These are phyloP conservation scores for Aricia agestis DNA, from an alignment of 1,140 invertebrate genomes.

Conservation along the genomic window DNA sequence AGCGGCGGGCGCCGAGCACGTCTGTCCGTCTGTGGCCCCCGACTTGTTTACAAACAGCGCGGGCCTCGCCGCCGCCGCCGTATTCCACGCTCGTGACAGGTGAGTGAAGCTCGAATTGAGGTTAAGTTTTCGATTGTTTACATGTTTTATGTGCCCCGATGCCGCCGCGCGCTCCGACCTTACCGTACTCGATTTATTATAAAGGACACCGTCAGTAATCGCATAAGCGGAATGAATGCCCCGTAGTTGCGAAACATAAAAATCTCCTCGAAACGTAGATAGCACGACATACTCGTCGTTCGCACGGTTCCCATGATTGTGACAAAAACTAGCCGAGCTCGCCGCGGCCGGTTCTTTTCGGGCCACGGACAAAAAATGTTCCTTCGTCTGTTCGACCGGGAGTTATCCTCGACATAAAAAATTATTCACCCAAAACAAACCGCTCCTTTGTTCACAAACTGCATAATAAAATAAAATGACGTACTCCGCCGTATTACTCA, in stretches of 20 bases:
- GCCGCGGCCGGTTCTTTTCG: slow-evolving; percentile 51
- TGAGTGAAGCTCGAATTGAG: slow-evolving; percentile 55
- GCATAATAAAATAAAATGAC: not conserved
- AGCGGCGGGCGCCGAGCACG: slow-evolving; percentile 43
- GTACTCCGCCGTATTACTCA: not conserved
- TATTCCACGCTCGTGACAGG: slow-evolving; percentile 49
- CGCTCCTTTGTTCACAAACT: not conserved
- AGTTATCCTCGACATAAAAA: slow-evolving; percentile 11
- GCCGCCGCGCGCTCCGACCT: not conserved
- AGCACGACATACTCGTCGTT: not conserved
- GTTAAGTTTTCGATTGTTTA: slow-evolving; percentile 37
- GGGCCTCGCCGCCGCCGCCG: slow-evolving; percentile 33
- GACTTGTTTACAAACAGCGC: slow-evolving; percentile 62
- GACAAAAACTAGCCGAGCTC: slow-evolving; percentile 38
- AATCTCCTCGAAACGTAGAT: not conserved
- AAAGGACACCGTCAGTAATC: not conserved
- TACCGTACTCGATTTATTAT: not conserved
- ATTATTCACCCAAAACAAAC: not conserved
- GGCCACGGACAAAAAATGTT: slow-evolving; percentile 49
- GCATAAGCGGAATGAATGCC: not conserved
- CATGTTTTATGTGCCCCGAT: not conserved
- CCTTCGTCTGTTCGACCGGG: slow-evolving; percentile 28
- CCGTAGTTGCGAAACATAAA: not conserved
- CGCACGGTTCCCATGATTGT: slow-evolving; percentile 28
- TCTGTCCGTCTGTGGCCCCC: slow-evolving; percentile 22